Base-by-base conservation (phyloP, 2,797 vertebrate species). In the Phaenicophaeus curvirostris region DNA sequence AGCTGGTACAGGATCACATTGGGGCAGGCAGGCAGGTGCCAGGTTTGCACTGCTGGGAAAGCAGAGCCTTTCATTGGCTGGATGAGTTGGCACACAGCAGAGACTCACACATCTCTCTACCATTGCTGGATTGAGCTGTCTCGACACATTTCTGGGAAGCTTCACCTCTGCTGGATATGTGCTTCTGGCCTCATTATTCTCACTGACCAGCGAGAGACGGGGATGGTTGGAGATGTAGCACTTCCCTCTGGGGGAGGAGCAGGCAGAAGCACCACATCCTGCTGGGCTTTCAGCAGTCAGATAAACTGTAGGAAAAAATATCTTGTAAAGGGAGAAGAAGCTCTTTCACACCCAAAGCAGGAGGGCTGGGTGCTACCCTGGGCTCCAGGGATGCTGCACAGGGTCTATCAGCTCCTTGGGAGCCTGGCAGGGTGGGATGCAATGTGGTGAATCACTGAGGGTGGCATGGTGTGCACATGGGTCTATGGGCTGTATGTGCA, bases 101-200 rank as follows among this genome's bases (percentile, higher is more conserved):
- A 31, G 21, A 33, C 20, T 50, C 4, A 0, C 54, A 35, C 1
- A 1, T 82, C 46, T 75, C 0, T 0, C 46, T 62, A 4, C 42
- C 24, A 23, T 15, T 0, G 0, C 50, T 0, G 8, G 41, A 31
- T 44, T 0, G 0, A 50, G 28, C 50, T 81, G 54, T 57, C 57
- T 55, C n/a, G 11, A 59, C 67, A 61, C 31, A 14, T 77, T 71
- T 62, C 68, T 62, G 17, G 25, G 44, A 74, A 80, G 57, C 4
- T 35, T 73, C n/a, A 44, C 48, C 67, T 48, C 53, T 55, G 65
- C 68, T 10, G 24, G 24, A 86, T 68, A 62, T 1, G 24, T 5
- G 11, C 24, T 76, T 50, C 48, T 16, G 10, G 59, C 44, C n/a
- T 54, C 0, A 0, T 18, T 33, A 90, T 42, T 46, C 41, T 54